A percentile compares a stretch with the other conserved stretches of the same genome.
Conservation (phyloP, 1,140 invertebrate genomes). For the Medauroidea extradentata region DNA sequence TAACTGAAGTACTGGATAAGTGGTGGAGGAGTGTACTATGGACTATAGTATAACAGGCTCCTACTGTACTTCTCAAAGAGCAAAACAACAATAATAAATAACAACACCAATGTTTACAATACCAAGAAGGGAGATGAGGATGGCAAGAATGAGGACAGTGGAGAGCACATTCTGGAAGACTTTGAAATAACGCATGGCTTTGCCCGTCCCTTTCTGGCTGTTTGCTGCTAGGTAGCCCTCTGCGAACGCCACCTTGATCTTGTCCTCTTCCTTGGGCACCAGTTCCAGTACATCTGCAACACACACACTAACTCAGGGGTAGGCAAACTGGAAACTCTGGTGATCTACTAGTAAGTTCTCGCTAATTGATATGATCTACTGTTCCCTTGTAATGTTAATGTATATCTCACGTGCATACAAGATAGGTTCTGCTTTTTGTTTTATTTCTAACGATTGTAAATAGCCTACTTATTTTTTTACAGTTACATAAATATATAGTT, state of each 20-base stretch:
- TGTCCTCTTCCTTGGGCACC: constrained; percentile 56
- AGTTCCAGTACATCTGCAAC: constrained; percentile 38
- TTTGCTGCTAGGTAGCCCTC: constrained; percentile 79
- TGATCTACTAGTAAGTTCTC: too few species aligned
- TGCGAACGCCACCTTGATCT: constrained; percentile 81
- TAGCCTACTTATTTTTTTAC: too few species aligned
- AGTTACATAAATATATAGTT: too few species aligned
- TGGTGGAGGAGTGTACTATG: too few species aligned
- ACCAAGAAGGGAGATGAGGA: constrained; percentile 69
- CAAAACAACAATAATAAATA: background rate
- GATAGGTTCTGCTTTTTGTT: background rate
- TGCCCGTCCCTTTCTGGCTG: constrained; percentile 50
- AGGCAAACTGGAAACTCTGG: too few species aligned
- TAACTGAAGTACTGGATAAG: too few species aligned
- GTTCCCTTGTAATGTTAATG: background rate
- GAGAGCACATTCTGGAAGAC: constrained; percentile 63
- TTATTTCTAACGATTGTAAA: background rate
- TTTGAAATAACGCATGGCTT: constrained; percentile 65
- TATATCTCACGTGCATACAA: too few species aligned
- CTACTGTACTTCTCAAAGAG: background rate
- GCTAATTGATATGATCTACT: too few species aligned
- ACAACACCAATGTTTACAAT: constrained; percentile 8
- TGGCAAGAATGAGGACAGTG: constrained; percentile 68
- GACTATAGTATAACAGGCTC: too few species aligned
- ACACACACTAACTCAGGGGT: constrained; percentile 19